These are phyloP conservation scores for Cataglyphis altisquamis DNA, from an alignment of 2,888 invertebrate genomes.

Conservation along the genomic window DNA sequence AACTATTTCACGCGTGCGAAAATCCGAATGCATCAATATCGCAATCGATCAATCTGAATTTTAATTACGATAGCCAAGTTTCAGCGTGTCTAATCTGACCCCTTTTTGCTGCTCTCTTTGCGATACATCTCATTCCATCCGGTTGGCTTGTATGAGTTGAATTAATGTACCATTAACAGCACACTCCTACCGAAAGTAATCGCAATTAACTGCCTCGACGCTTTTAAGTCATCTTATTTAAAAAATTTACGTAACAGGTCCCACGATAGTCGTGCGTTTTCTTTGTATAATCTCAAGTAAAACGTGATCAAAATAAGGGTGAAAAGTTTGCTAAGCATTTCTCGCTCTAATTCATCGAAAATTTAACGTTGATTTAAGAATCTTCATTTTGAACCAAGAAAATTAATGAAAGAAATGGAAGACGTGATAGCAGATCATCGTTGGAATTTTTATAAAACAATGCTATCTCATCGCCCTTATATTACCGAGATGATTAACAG, in stretches of 20 bases:
- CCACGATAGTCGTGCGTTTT: background rate
- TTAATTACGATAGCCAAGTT: background rate
- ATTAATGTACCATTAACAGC: slow-evolving; percentile 1
- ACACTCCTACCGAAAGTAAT: background rate
- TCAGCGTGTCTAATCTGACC: slow-evolving; percentile 13
- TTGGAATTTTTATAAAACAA: background rate
- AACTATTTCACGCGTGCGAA: background rate
- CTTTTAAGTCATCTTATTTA: background rate
- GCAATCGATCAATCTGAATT: background rate
- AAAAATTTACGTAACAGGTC: background rate
- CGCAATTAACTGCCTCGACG: background rate
- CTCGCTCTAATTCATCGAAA: slow-evolving; percentile 9
- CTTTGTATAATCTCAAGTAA: background rate
- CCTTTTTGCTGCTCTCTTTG: background rate
- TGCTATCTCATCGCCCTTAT: background rate
- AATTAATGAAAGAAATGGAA: background rate
- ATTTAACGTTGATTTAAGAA: background rate
- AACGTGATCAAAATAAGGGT: background rate
- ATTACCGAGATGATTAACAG: background rate
- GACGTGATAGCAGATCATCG: background rate
- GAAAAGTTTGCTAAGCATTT: background rate
- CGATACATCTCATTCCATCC: background rate
- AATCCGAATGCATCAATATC: background rate
- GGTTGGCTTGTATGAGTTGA: background rate
- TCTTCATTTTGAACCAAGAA: background rate